Evolutionary conservation across 35 echinoderm and acorn worm species (phyloP), one percentile per base, ranked within the genome.

Genomic region (Chiridota heheva): DNA sequence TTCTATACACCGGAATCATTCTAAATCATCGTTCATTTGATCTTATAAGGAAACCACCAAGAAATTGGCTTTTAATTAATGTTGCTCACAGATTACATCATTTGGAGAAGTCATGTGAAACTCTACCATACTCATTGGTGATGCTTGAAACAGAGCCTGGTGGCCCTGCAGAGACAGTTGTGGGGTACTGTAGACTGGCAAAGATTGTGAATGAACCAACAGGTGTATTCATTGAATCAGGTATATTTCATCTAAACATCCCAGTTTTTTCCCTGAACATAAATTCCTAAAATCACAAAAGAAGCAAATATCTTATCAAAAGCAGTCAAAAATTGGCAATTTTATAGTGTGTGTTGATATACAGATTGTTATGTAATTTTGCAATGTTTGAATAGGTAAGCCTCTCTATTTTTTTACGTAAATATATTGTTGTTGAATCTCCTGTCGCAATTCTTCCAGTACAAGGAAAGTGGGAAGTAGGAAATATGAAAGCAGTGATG

Each of bases 141-240:
- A 84, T 96, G 82, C 77, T 90, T 1, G 87, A 90, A 57, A 47
- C 38, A 26, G 58, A 69, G 22, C 40, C 51, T 29, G 31, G 26
- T 20, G 72, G 49, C 10, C 45, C 40, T 12, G 33, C 33, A 25
- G 49, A 63, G 32, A 29, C 32, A 15, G 82, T 90, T 6, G 77
- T 90, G 68, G 92, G 92, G 2, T 89, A 96, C 53, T 90, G 92
- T 51, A 80, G 92, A 61, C 37, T 96, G 31, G 82, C 56, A 4
- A 96, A 83, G 57, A 88, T 96, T 42, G 71, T 90, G 38, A 69
- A 70, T 68, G 40, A 90, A 40, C 44, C 67, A 43, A 87, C 77
- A 16, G 82, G 82, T 77, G 92, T 96, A 16, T 78, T 96, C 27
- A 82, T 96, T 63, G 92, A 96, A 81, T 90, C 92, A 51, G 92